A percentile compares a stretch with the other conserved stretches of the same genome.
phyloP scores from a whole-genome alignment of 1,140 invertebrate genomes.

The Diorhabda sublineata region DNA sequence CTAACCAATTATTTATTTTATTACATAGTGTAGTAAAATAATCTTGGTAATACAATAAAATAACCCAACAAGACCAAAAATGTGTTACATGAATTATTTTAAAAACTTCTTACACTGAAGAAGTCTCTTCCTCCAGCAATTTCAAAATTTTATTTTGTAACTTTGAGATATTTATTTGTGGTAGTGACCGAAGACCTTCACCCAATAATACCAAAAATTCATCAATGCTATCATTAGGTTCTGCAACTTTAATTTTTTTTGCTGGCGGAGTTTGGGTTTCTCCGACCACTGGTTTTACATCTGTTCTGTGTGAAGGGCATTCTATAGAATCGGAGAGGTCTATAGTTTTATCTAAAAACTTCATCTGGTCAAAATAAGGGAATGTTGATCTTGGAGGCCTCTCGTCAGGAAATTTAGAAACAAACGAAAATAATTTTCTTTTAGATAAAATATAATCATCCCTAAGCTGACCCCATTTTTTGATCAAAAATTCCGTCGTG shows the following conservation, averaged over 20 bases:
- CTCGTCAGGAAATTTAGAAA: background rate
- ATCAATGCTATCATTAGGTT: background rate
- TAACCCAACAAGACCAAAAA: too few relatives aligned
- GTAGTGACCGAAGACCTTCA: background rate
- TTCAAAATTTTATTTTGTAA: background rate
- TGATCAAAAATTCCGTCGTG: background rate
- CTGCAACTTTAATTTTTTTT: background rate
- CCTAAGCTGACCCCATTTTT: background rate
- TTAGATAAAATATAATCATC: background rate
- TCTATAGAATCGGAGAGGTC: background rate
- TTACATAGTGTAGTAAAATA: too few relatives aligned
- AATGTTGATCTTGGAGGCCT: background rate
- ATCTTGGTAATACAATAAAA: too few relatives aligned
- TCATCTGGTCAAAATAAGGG: background rate
- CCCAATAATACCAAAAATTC: background rate
- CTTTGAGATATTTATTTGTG: background rate
- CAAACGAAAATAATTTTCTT: background rate
- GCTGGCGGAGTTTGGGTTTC: background rate
- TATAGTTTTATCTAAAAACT: background rate
- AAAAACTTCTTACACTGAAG: too few relatives aligned
- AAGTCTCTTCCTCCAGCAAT: background rate
- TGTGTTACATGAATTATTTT: too few relatives aligned
- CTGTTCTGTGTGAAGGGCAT: too few relatives aligned
- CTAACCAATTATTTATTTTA: too few relatives aligned
- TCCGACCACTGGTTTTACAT: background rate